Conservation (phyloP, 2,797 vertebrate genomes). For the Clarias platycephalus region DNA sequence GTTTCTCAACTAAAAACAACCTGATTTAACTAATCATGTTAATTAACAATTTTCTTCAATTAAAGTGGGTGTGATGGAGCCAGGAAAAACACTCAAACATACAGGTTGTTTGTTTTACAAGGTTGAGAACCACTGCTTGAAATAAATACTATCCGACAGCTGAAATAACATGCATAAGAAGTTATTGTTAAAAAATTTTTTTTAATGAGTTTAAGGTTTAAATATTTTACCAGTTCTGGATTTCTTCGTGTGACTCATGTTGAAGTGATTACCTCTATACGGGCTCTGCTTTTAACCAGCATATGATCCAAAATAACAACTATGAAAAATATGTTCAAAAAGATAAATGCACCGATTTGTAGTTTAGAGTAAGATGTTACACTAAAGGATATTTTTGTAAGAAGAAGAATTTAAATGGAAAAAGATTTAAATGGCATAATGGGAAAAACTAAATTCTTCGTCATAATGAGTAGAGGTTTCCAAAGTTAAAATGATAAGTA, state of each 20-base stretch:
- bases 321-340: neutral
- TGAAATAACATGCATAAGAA: too few relatives aligned
- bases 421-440: neutral
- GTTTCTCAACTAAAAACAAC: too few relatives aligned
- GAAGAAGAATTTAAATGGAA: neutral
- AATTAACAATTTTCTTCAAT: too few relatives aligned
- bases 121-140: too few relatives aligned
- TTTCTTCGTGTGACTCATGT: slow-evolving; percentile 37
- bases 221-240: slow-evolving; percentile 71
- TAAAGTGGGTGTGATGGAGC: too few relatives aligned
- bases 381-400: neutral
- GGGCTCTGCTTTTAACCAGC: neutral
- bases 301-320: neutral
- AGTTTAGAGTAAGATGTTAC: neutral
- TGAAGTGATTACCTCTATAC: neutral
- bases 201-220: slow-evolving; percentile 36
- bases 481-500: neutral
- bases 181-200: neutral
- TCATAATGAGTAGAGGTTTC: too few relatives aligned
- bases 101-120: too few relatives aligned
- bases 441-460: neutral
- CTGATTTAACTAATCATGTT: too few relatives aligned
- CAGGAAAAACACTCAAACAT: too few relatives aligned
- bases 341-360: neutral
- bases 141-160: neutral